Conservation (phyloP, 2,797 vertebrate species). For the Gymnopithys bicolor region DNA sequence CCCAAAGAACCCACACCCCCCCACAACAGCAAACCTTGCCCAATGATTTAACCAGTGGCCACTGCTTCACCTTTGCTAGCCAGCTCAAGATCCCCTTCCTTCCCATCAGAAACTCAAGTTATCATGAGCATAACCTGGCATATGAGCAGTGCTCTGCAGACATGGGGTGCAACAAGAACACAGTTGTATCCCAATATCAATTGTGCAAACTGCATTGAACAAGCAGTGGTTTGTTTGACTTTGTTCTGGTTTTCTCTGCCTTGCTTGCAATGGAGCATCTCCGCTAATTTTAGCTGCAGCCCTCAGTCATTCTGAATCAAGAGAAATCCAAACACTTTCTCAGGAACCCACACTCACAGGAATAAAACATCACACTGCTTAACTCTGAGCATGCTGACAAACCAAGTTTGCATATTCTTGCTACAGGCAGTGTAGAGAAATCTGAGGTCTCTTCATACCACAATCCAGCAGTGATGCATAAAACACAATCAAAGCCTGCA, state of each 20-base stretch:
- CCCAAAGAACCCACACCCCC: no score
- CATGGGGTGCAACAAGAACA: fast-evolving
- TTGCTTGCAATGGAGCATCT: background rate
- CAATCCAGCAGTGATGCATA: background rate
- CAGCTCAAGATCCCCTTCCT: background rate
- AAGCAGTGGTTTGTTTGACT: background rate
- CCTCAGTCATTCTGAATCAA: background rate
- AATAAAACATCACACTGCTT: background rate
- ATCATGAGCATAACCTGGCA: background rate
- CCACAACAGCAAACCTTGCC: background rate
- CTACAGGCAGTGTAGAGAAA: background rate
- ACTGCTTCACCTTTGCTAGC: background rate
- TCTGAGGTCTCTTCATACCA: background rate
- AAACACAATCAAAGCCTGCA: background rate
- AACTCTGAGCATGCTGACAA: background rate
- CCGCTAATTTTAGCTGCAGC: background rate
- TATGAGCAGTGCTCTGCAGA: background rate
- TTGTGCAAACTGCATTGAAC: background rate
- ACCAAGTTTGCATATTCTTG: background rate
- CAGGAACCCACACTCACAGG: background rate
- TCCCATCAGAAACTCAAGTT: background rate
- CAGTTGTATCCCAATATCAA: background rate
- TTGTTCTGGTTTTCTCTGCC: background rate
- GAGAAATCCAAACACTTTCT: background rate
- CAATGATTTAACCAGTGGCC: background rate